Conservation (phyloP, 2,113 vertebrate genomes). For the Lonchura striata region DNA sequence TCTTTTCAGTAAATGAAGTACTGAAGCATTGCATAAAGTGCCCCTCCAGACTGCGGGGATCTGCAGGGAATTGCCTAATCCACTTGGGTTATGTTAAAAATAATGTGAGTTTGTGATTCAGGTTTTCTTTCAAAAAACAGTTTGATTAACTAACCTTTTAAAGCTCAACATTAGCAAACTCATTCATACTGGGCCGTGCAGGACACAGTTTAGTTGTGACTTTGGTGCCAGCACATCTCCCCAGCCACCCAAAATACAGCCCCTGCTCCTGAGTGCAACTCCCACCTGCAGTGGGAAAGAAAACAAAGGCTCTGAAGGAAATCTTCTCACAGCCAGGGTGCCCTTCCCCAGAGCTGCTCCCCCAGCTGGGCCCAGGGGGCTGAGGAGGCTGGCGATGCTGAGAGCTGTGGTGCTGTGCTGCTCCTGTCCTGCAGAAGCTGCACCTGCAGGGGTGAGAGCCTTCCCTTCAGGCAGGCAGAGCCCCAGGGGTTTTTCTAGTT, state of each 20-base stretch:
- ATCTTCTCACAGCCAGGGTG: not conserved
- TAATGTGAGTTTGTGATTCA: not conserved
- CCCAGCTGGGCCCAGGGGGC: no score
- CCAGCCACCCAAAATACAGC: rapidly evolving
- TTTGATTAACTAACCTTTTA: not conserved
- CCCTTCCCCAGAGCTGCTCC: not conserved
- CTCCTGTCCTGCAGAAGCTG: not conserved
- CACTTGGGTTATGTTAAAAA: not conserved
- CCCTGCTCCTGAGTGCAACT: not conserved
- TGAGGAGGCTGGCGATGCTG: not conserved
- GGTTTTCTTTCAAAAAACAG: not conserved
- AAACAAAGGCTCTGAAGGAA: not conserved
- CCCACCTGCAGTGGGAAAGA: not conserved
- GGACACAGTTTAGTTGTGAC: not conserved
- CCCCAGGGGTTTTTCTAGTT: not conserved
- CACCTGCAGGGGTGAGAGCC: not conserved
- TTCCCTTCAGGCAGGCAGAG: not conserved
- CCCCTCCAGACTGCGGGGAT: not conserved
- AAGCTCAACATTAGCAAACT: not conserved
- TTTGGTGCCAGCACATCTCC: not conserved
- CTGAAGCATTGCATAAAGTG: not conserved
- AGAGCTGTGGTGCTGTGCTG: not conserved
- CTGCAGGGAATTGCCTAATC: not conserved
- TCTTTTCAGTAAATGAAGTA: not conserved
- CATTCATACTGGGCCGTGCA: not conserved